phyloP scores from a whole-genome alignment of 1,140 invertebrate genomes.

The Heliconius melpomene region DNA sequence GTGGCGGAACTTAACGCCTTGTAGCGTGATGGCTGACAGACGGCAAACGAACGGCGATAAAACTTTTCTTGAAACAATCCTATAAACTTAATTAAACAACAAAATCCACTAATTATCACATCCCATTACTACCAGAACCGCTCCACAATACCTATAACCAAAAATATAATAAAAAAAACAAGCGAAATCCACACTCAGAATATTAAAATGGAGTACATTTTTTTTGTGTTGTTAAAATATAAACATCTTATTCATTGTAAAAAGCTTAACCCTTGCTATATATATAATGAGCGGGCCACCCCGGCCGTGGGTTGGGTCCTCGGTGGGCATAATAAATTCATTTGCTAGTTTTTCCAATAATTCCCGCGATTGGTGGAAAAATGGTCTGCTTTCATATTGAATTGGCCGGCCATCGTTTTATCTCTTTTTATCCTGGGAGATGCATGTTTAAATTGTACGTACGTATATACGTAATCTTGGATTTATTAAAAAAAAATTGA shows the following conservation, averaged over 20 bases:
- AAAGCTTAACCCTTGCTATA: constrained; percentile 38
- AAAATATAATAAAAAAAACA: no score
- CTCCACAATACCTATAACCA: no score
- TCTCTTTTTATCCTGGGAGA: constrained; percentile 58
- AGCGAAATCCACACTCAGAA: not conserved
- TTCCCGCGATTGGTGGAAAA: constrained; percentile 70
- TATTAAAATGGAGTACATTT: not conserved
- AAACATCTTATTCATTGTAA: constrained; percentile 30
- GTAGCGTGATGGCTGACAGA: no score
- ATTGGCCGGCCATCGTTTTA: constrained; percentile 46
- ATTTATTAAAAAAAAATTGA: not conserved
- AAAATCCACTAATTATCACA: no score
- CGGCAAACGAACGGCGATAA: no score
- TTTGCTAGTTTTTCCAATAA: constrained; percentile 74
- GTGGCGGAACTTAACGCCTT: constrained; percentile 1
- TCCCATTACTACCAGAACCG: no score
- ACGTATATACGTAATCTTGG: constrained; percentile 22
- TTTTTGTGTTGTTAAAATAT: constrained; percentile 1
- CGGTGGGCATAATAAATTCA: constrained; percentile 66
- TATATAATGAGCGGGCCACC: constrained; percentile 36
- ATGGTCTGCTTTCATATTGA: constrained; percentile 65
- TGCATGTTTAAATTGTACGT: constrained; percentile 24
- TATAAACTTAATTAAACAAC: no score
- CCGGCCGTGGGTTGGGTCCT: constrained; percentile 38
- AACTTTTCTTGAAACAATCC: no score